Percentiles rank a stretch among this genome's conserved stretches.
Evolutionary conservation across 2,113 vertebrate genomes (phyloP).

Genomic region (Labrus mixtus): DNA sequence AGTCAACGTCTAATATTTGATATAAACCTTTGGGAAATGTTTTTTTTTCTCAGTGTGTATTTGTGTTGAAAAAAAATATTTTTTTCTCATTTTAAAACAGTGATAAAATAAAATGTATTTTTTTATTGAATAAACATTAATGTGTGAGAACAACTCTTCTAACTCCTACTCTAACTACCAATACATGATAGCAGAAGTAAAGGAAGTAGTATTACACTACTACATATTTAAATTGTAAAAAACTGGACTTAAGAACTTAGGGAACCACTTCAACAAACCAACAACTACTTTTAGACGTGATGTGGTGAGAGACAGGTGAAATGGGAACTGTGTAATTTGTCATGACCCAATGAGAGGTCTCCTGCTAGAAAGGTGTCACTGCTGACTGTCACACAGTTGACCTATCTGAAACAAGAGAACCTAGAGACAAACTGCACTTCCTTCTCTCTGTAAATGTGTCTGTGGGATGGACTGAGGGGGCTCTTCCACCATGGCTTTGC

Average conservation of each 20-base stretch:
- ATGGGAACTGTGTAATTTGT: conserved; percentile 67
- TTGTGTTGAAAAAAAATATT: too few relatives aligned
- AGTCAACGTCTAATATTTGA: too few relatives aligned
- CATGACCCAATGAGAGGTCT: conserved; percentile 60
- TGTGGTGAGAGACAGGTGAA: conserved; percentile 63
- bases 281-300: conserved; percentile 7
- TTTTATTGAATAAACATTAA: not conserved
- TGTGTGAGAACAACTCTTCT: not conserved
- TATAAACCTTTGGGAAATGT: too few relatives aligned
- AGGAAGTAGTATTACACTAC: not conserved
- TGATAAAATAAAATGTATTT: too few relatives aligned
- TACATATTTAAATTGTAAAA: not conserved
- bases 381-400: conserved; percentile 79
- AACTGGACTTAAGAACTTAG: not conserved
- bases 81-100: too few relatives aligned
- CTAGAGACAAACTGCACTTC: conserved; percentile 58
- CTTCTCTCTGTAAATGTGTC: conserved; percentile 24
- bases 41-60: too few relatives aligned
- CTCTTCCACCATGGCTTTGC: conserved; percentile 42
- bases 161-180: not conserved
- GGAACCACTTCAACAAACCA: not conserved
- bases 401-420: conserved; percentile 78
- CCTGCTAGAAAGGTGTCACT: conserved; percentile 71
- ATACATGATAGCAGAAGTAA: not conserved
- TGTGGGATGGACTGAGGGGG: conserved; percentile 30